Percentiles rank a stretch among this genome's conserved stretches.
Evolutionary conservation across 2,113 vertebrate species (phyloP).

Genomic region (Varanus salvator): DNA sequence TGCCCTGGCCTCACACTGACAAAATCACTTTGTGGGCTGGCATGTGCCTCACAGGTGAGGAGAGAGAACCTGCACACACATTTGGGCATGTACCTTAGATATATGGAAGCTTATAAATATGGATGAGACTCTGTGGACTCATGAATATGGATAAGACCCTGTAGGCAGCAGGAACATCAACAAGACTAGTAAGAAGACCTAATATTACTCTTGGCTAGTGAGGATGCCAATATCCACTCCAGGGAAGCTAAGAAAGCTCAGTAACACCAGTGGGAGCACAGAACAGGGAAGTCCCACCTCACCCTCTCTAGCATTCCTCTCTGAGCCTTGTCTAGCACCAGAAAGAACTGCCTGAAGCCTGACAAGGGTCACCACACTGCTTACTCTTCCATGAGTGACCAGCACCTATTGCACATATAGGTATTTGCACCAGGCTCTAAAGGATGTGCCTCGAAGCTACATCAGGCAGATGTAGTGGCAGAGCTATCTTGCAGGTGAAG

Average conservation of each 20-base stretch:
- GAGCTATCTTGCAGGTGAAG: neutral
- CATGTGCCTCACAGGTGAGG: conserved; percentile 1
- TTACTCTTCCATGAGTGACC: neutral
- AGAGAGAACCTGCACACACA: neutral
- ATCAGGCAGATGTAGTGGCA: neutral
- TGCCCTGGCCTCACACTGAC: neutral
- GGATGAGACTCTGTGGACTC: conserved; percentile 60
- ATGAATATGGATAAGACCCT: conserved; percentile 74
- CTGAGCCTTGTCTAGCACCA: neutral
- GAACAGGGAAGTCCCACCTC: conserved; percentile 1
- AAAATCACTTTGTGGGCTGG: conserved; percentile 9
- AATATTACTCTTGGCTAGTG: conserved; percentile 65
- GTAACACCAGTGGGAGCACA: conserved; percentile 33
- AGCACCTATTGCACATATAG: neutral
- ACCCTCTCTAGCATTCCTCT: neutral
- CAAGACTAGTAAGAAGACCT: conserved; percentile 53
- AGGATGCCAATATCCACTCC: neutral
- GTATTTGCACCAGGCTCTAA: neutral
- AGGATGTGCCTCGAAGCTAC: neutral
- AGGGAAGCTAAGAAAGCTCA: neutral
- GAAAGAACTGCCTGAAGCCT: neutral
- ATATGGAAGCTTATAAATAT: conserved; percentile 66
- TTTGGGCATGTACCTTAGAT: neutral
- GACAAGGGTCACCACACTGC: neutral
- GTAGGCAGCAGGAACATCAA: conserved; percentile 72